Evolutionary conservation across 2,888 invertebrate genomes (phyloP), one percentile per base, ranked within the genome.

Genomic region (Dolichomitus sp.): DNA sequence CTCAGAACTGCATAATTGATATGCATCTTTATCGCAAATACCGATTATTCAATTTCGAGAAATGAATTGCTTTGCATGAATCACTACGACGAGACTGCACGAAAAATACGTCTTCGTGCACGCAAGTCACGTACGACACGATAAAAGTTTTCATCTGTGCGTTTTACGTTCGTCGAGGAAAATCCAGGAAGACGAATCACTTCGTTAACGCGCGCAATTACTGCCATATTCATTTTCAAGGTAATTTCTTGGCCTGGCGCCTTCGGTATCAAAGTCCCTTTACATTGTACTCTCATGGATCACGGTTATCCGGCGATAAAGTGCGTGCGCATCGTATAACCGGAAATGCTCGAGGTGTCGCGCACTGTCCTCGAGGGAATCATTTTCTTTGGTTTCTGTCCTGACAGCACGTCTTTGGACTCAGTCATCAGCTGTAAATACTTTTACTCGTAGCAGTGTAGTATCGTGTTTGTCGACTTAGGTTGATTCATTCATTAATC

Each of bases 141-240:
- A 73, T 73, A 73, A 73, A 48, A 61, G 11, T 48, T 37, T 61
- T 61, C 48, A 61, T 37, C 48, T 3, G 59, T 12, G 33, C 19
- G 45, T 59, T 61, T 50, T 33, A 61, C 52, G 50, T 37, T 52
- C 66, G 30, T 23, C 54, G 54, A 23, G 75, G 27, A 75, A 65
- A 75, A 75, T 75, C 65, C 75, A 68, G 75, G 75, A 66, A 75
- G 66, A 66, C 66, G 63, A 75, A 54, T 75, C 75, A 75, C 54
- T 54, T 19, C 33, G 19, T 59, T n/a, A 73, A 73, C 73, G 61
- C 73, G 61, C 61, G 70, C 40, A 23, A 27, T 33, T 23, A 19
- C 50, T 50, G 19, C 4, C 37, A 14, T 12, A 11, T 12, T 73
- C 37, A n/a, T 45, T 42, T 57, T 59, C 42, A 66, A 75, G 66